These are phyloP conservation scores for Vannuccia rotundouncinata DNA, from an alignment of 2,888 invertebrate species.

Conservation along the genomic window DNA sequence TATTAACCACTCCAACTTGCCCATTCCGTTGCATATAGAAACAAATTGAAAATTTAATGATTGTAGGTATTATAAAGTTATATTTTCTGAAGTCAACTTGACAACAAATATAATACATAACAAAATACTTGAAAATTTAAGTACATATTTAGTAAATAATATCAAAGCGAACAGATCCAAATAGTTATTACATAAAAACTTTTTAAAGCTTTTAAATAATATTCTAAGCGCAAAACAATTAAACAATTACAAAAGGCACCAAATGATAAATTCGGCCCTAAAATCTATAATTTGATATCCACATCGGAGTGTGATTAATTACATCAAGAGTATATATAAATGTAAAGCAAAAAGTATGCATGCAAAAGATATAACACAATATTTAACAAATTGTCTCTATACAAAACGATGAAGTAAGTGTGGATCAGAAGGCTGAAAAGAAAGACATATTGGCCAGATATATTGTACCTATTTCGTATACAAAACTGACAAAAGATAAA, in stretches of 20 bases:
- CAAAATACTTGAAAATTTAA: background rate
- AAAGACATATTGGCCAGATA: background rate
- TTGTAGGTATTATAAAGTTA: no score
- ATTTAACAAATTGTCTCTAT: background rate
- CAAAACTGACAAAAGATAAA: background rate
- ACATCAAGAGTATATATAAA: background rate
- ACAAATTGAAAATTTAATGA: no score
- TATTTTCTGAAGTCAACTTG: background rate
- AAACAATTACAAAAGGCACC: background rate
- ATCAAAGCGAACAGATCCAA: background rate
- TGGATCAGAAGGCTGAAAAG: background rate
- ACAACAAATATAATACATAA: background rate
- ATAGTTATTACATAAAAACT: background rate
- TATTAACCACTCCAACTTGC: no score
- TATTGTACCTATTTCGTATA: background rate
- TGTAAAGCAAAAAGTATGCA: background rate
- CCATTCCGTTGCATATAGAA: no score
- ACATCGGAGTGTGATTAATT: background rate
- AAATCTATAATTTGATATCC: no score
- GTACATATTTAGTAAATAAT: no score
- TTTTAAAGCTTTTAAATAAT: background rate
- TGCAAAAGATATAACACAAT: background rate
- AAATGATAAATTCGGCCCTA: background rate
- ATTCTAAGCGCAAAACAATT: background rate
- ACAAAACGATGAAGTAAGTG: background rate